Evolutionary conservation across 2,797 vertebrate genomes (phyloP), one percentile per base, ranked within the genome.

Genomic region (Gallinago stenura): DNA sequence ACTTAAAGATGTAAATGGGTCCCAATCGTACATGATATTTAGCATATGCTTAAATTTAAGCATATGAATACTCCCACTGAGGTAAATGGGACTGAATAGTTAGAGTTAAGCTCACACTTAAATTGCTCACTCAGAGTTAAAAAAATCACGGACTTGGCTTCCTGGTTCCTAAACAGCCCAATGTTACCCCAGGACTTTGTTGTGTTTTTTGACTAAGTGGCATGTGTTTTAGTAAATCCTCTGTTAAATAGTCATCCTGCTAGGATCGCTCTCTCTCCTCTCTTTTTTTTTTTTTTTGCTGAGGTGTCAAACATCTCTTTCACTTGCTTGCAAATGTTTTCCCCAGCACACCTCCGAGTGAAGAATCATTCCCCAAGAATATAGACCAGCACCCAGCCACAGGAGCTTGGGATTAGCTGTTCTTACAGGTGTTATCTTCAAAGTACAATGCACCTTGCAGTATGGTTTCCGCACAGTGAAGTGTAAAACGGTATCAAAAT

Each of bases 1-100:
- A 68, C 73, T 91, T 95, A 86, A 84, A 73, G 87, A 95, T 90
- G 72, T 41, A 86, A 93, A 97, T 88, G 83, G 62, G 43, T 93
- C 89, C 83, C 73, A 89, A 45, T 25, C 60, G 87, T 84, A 70
- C 73, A 70, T 82, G 80, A 83, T 87, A 88, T 69, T 93, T 91
- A 96, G 58, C 77, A 82, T 86, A 88, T 46, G 70, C 51, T 87
- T 94, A 89, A 84, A 76, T 93, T 84, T 94, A 89, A 89, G 56
- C 10, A 3, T 39, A 56, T 16, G 41, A 89, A 83, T 88, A 60
- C 72, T 88, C 85, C 87, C 51, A 84, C 83, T 64, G 80, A 95
- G 68, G 70, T 76, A 95, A 91, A 91, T 71, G 62, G 35, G 15
- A 79, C 46, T 45, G 7, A 31, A 25, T 13, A 30, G 12, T 76